Percentiles rank a stretch among this genome's conserved stretches.
Conservation (phyloP, 2,113 vertebrate genomes). For the Agapornis roseicollis region DNA sequence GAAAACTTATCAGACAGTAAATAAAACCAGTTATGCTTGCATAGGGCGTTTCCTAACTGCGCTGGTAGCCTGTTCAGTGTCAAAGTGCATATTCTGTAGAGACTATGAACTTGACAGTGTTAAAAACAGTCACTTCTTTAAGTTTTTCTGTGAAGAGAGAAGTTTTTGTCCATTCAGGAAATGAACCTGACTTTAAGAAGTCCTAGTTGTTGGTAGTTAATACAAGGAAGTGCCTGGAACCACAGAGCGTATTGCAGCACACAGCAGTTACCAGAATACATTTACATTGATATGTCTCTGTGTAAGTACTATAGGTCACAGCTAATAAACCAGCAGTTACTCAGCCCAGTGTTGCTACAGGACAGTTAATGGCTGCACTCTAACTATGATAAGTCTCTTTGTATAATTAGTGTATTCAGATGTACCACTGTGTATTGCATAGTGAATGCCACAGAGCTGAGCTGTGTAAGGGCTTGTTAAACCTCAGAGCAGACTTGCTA, state of each 20-base stretch:
- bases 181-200: background rate
- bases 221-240: background rate
- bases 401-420: background rate
- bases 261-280: background rate
- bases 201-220: background rate
- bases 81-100: background rate
- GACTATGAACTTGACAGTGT: background rate
- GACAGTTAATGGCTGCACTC: background rate
- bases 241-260: background rate
- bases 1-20: background rate
- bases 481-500: background rate
- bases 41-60: background rate
- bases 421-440: background rate
- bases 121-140: background rate
- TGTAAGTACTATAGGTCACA: background rate
- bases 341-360: background rate
- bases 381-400: background rate
- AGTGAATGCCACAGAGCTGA: background rate
- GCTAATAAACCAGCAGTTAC: background rate
- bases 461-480: background rate
- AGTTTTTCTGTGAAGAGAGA: background rate
- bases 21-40: slow-evolving; percentile 2
- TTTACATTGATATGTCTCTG: background rate
- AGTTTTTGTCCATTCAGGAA: background rate
- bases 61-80: background rate